Evolutionary conservation across 2,797 vertebrate species (phyloP).

Genomic region (Sus cebifrons): DNA sequence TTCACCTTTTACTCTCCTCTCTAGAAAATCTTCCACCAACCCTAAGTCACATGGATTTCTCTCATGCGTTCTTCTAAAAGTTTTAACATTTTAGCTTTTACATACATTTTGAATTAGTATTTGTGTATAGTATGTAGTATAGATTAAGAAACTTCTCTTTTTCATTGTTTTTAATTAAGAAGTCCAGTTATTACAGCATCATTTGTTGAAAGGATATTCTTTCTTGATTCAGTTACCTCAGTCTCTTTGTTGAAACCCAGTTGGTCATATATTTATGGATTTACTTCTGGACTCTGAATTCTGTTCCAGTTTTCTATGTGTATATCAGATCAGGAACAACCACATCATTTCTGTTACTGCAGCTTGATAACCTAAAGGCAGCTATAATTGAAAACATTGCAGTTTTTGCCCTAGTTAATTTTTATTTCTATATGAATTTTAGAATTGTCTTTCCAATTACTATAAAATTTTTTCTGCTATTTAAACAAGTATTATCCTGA

Average conservation of each 20-base stretch:
- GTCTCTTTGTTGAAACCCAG: not conserved
- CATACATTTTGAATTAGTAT: too few relatives aligned
- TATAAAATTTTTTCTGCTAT: not conserved
- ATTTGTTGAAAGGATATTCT: not conserved
- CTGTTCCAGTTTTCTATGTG: not conserved
- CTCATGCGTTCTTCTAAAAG: not conserved
- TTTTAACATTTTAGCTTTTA: not conserved
- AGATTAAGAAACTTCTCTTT: not conserved
- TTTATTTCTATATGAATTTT: not conserved
- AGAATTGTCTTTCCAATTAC: not conserved
- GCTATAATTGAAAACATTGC: not conserved
- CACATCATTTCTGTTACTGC: not conserved
- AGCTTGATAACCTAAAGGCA: not conserved
- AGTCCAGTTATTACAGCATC: not conserved
- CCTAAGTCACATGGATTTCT: not conserved
- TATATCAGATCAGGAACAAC: not conserved
- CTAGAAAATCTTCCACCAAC: not conserved
- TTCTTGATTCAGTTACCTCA: not conserved
- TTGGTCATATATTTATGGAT: not conserved
- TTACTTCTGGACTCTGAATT: not conserved
- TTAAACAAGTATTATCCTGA: not conserved
- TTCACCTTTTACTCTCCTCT: not conserved
- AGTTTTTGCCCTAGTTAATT: not conserved
- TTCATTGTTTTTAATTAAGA: not conserved
- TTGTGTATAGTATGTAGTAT: not conserved